Percentiles rank a stretch among this genome's conserved stretches.
These are phyloP conservation scores for Euzetes globulus DNA, from an alignment of 2,888 invertebrate genomes.

Conservation along the genomic window DNA sequence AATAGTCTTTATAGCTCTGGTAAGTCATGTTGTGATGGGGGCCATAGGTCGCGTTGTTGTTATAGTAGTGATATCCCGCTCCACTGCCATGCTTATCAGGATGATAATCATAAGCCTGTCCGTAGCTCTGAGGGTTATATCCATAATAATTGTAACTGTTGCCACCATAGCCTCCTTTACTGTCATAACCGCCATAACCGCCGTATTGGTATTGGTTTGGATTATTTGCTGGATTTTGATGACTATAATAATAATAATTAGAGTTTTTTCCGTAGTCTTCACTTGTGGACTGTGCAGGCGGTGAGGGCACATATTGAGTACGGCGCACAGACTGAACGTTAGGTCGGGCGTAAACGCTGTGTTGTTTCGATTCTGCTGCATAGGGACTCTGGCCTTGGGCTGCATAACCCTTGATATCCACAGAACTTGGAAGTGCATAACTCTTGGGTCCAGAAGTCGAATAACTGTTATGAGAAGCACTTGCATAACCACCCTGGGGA, in stretches of 20 bases:
- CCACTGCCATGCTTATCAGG: conserved; percentile 7
- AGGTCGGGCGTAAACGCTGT: not conserved
- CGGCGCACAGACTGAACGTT: not conserved
- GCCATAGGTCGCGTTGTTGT: conserved; percentile 8
- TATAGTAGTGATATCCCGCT: conserved; percentile 24
- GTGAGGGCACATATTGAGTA: not conserved
- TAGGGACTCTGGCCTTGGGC: not conserved
- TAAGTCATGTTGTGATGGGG: not conserved
- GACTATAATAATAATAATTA: conserved; percentile 10
- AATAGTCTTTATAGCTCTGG: not conserved
- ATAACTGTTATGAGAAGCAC: not conserved
- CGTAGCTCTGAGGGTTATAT: not conserved
- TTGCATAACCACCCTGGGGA: not conserved
- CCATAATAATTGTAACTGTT: not conserved
- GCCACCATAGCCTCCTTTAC: not conserved
- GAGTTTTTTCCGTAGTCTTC: not conserved
- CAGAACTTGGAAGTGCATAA: not conserved
- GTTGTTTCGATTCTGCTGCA: not conserved
- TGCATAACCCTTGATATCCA: not conserved
- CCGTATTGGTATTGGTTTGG: not conserved
- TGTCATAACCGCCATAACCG: not conserved
- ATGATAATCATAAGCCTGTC: not conserved
- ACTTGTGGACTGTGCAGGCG: not conserved
- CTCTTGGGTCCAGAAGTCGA: too few species aligned
- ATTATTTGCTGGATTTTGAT: not conserved